A percentile compares a stretch with the other conserved stretches of the same genome.
Conservation (phyloP, 2,113 vertebrate genomes). For the Nothoprocta pentlandii region DNA sequence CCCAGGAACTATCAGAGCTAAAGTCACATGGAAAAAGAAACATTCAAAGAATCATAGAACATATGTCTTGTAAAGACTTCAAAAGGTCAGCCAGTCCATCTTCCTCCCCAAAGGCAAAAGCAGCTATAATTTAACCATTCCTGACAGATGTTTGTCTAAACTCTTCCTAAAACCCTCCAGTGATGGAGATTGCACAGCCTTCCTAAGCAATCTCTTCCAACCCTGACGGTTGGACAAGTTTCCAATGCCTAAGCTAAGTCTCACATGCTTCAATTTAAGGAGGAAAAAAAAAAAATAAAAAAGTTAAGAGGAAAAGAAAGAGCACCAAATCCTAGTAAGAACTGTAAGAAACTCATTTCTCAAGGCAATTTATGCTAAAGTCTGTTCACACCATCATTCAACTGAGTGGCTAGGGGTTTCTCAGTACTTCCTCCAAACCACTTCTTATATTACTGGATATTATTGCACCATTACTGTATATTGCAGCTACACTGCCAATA, state of each 20-base stretch:
- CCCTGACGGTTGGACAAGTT: neutral
- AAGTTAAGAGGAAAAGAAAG: neutral
- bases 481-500: neutral
- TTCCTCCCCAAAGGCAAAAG: constrained; percentile 17
- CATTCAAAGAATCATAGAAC: neutral
- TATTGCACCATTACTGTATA: neutral
- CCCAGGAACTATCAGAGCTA: neutral
- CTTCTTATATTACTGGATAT: neutral
- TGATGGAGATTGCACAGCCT: neutral
- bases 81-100: constrained; percentile 14
- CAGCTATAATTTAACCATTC: neutral
- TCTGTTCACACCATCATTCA: neutral
- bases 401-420: neutral
- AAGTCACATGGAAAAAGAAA: neutral
- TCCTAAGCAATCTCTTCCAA: neutral
- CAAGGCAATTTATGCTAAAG: neutral
- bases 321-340: neutral
- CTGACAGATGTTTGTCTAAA: constrained; percentile 33
- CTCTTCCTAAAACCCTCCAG: neutral
- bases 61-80: neutral
- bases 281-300: neutral
- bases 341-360: neutral
- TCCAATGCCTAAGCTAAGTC: neutral
- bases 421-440: neutral
- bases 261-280: neutral